A percentile compares a stretch with the other conserved stretches of the same genome.
phyloP scores from a whole-genome alignment of 2,888 invertebrate genomes.

The Eupithecia inturbata region DNA sequence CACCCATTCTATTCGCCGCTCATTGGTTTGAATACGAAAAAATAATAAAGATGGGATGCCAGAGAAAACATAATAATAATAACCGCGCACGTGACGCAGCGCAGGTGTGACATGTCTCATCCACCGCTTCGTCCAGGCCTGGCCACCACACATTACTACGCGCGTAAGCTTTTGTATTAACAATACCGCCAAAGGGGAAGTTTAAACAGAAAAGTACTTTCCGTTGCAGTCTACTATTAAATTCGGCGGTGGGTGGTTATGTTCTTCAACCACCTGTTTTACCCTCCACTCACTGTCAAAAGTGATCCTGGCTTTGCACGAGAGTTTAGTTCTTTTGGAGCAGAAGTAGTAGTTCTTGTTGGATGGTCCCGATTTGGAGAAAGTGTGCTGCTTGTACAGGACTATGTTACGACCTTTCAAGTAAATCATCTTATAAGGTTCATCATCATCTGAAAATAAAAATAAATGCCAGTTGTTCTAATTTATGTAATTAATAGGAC shows the following conservation, averaged over 20 bases:
- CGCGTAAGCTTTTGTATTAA: no score
- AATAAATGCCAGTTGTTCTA: no score
- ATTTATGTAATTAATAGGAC: no score
- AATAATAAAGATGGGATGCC: no score
- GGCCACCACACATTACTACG: no score
- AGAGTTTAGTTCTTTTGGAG: constrained; percentile 36
- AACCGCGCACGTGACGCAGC: no score
- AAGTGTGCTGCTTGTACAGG: constrained; percentile 41
- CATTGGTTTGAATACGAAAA: no score
- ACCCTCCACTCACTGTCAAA: constrained; percentile 32
- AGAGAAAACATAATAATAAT: no score
- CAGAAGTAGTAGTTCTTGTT: constrained; percentile 39
- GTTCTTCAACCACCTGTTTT: constrained; percentile 12
- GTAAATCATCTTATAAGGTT: constrained; percentile 28
- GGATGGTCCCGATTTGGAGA: constrained; percentile 34
- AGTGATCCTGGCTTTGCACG: constrained; percentile 44
- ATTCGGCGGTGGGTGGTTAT: constrained; percentile 37
- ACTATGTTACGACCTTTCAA: constrained; percentile 38
- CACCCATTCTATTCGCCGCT: no score
- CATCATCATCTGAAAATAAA: constrained; percentile 26
- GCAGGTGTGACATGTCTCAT: no score
- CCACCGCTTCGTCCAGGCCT: no score
- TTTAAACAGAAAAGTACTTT: background rate
- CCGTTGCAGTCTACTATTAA: background rate
- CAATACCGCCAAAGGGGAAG: no score